A percentile compares a stretch with the other conserved stretches of the same genome.
phyloP scores from a whole-genome alignment of 2,113 vertebrate genomes.

The Percopsis transmontana region DNA sequence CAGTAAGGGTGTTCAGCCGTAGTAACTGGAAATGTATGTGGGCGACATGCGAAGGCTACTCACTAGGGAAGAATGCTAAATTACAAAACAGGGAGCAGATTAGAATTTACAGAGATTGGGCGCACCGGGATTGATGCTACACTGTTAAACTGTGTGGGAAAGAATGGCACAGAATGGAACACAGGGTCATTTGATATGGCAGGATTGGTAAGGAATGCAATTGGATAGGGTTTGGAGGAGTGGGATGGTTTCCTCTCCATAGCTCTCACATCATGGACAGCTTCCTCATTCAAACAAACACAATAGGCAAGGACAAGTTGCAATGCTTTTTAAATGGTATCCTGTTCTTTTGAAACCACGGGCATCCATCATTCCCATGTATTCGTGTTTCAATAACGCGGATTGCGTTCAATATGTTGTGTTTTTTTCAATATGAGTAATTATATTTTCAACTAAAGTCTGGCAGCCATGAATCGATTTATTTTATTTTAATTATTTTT shows the following conservation, averaged over 20 bases:
- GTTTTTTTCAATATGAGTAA: not conserved
- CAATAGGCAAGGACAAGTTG: constrained; percentile 65
- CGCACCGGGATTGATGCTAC: constrained; percentile 34
- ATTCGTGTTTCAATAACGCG: constrained; percentile 41
- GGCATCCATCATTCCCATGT: constrained; percentile 60
- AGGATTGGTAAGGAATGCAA: constrained; percentile 66
- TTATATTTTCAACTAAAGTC: not conserved
- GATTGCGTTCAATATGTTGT: not conserved
- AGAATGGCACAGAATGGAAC: constrained; percentile 58
- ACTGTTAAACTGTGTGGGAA: constrained; percentile 61
- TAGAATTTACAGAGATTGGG: constrained; percentile 16
- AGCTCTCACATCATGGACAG: constrained; percentile 58
- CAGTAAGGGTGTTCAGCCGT: too few relatives aligned
- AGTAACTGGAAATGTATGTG: too few relatives aligned
- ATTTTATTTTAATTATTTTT: too few relatives aligned
- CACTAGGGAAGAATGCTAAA: constrained; percentile 5
- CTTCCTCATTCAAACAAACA: constrained; percentile 65
- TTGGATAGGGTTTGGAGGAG: constrained; percentile 64
- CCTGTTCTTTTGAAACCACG: constrained; percentile 62
- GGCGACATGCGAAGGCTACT: too few relatives aligned
- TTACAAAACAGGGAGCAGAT: not conserved
- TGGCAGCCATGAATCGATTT: not conserved
- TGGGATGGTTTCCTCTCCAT: constrained; percentile 53
- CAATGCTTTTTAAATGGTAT: constrained; percentile 41
- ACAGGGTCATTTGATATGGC: constrained; percentile 61